Base-by-base conservation (phyloP, 1,140 invertebrate genomes). In the Ectropis grisescens region DNA sequence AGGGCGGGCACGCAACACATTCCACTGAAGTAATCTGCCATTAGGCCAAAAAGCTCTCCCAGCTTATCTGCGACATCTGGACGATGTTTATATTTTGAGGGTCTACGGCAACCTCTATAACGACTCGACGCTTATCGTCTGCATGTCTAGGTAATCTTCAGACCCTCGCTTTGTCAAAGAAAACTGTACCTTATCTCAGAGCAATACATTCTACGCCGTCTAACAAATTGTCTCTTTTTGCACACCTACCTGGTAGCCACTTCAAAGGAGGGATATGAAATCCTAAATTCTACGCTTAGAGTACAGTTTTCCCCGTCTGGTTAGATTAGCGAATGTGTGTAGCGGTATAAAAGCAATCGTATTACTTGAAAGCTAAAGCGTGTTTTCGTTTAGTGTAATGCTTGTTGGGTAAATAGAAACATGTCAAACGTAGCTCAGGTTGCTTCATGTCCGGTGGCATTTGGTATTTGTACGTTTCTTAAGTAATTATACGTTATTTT, bases 21-120 rank as follows among this genome's bases (percentile, higher is more conserved):
- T 61, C 39, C 39, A 64, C 44, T 69, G 38, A 52, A 62, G 57
- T 72, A 74, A 74, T 70, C 61, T 62, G 55, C 56, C 62, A 76
- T 79, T 79, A 74, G 61, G 54, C 47, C 58, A 64, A 70, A 69
- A 78, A 67, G 62, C 71, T 72, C 49, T 59, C 54, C 29, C 49
- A 58, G 40, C 62, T 74, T 72, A 76, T 79, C 74, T 67, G 59
- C 53, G 47, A 72, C 71, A 80, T 76, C 69, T 80, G 71, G 57
- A 51, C 59, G 56, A 70, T 74, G 71, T 74, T 71, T 72, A 74
- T 74, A 74, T 68, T 78, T 70, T 61, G 61, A 70, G 67, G 67
- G 65, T 61, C 61, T 47, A 56, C 58, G 59, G 65, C 62, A 66
- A 75, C 74, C 69, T 76, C 58, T 75, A 53, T 80, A 76, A 80